Percentiles rank a stretch among this genome's conserved stretches.
Evolutionary conservation across 2,888 invertebrate species (phyloP).

Genomic region (Folsomia candida): DNA sequence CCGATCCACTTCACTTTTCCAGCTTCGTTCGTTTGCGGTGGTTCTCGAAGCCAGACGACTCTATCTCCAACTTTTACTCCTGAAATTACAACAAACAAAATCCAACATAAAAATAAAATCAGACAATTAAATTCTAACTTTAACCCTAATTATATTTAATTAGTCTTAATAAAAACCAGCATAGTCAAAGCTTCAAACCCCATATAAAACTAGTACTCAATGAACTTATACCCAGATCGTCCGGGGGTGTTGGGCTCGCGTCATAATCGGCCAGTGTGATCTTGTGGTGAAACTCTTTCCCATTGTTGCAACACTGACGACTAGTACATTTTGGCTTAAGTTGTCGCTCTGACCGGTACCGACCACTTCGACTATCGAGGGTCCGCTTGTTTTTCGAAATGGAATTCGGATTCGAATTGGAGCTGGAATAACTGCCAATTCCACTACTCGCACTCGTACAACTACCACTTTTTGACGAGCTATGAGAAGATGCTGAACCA

Average conservation of each 20-base stretch:
- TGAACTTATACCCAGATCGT: conserved; percentile 9
- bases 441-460: conserved; percentile 6
- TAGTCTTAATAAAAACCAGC: too few relatives aligned
- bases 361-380: conserved; percentile 25
- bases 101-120: neutral
- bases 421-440: conserved; percentile 15
- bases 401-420: conserved; percentile 13
- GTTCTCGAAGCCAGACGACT: conserved; percentile 58
- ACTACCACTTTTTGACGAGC: conserved; percentile 15
- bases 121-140: neutral
- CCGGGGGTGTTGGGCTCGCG: neutral
- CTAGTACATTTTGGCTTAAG: neutral
- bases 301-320: conserved; percentile 5
- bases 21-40: conserved; percentile 37
- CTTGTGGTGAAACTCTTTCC: conserved; percentile 10
- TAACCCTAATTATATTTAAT: too few relatives aligned
- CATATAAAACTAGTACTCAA: too few relatives aligned
- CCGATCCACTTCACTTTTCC: conserved; percentile 45
- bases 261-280: neutral
- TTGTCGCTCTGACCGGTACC: neutral
- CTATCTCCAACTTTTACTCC: conserved; percentile 54
- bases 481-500: neutral
- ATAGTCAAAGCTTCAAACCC: too few relatives aligned
- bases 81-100: conserved; percentile 15
- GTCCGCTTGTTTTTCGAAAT: conserved; percentile 20